Conservation (phyloP, 2,113 vertebrate genomes). For the Polyodon spathula region DNA sequence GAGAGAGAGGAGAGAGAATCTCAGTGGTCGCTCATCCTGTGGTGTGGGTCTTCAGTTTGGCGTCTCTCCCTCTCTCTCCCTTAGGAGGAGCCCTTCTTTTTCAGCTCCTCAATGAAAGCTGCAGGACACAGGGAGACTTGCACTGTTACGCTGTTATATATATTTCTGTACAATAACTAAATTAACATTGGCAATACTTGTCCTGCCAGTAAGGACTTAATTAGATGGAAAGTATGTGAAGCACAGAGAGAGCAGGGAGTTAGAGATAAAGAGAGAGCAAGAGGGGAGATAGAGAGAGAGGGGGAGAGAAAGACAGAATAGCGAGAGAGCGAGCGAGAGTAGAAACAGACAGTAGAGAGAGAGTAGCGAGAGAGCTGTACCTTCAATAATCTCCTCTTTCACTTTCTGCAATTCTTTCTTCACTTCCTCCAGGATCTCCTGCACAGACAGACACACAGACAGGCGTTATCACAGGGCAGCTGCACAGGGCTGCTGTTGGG, state of each 20-base stretch:
- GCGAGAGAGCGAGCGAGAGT: neutral
- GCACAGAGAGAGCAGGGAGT: too few species aligned
- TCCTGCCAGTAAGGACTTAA: too few species aligned
- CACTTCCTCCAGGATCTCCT: slow-evolving; percentile 85
- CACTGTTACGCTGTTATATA: too few species aligned
- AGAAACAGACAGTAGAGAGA: slow-evolving; percentile 12
- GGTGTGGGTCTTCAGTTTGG: neutral
- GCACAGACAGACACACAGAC: slow-evolving; percentile 12
- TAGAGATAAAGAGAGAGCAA: too few species aligned
- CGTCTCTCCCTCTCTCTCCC: slow-evolving; percentile 17
- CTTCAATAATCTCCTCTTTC: slow-evolving; percentile 86
- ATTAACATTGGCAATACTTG: too few species aligned
- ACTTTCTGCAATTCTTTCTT: slow-evolving; percentile 81
- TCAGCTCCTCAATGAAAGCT: slow-evolving; percentile 80
- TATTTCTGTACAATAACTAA: too few species aligned
- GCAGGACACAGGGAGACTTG: slow-evolving; percentile 1
- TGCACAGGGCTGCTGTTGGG: too few species aligned
- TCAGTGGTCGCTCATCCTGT: neutral
- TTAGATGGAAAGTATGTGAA: too few species aligned
- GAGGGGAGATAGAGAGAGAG: neutral
- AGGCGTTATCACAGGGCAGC: too few species aligned
- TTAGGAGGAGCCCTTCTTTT: slow-evolving; percentile 71
- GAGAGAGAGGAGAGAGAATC: neutral
- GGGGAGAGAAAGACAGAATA: neutral
- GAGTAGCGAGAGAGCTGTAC: slow-evolving; percentile 31